A percentile compares a stretch with the other conserved stretches of the same genome.
Conservation (phyloP, 2,113 vertebrate species). For the Herpailurus yagouaroundi region DNA sequence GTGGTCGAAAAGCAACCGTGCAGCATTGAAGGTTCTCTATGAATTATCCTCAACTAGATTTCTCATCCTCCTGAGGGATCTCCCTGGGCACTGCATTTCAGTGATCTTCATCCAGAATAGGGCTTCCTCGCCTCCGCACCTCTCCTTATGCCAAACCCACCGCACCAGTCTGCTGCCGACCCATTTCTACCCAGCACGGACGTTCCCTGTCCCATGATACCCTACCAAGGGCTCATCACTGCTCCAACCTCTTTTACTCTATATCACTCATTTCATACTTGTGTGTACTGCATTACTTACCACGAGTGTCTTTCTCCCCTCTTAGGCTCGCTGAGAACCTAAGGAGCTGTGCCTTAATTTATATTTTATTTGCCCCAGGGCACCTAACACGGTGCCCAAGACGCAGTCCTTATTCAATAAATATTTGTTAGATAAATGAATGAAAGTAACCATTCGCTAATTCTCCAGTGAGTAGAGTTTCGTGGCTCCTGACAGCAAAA, state of each 20-base stretch:
- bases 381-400: not conserved
- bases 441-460: not conserved
- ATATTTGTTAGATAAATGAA: not conserved
- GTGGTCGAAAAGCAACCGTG: not conserved
- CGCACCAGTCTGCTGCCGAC: not conserved
- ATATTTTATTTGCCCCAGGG: not conserved
- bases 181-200: not conserved
- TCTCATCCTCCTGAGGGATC: not conserved
- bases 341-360: not conserved
- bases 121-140: not conserved
- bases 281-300: not conserved
- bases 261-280: accelerated
- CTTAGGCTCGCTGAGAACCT: not conserved
- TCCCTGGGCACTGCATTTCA: not conserved
- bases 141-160: not conserved
- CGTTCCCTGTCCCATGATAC: not conserved
- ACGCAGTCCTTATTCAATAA: not conserved
- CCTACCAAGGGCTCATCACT: not conserved
- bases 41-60: not conserved
- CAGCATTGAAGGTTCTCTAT: not conserved
- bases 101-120: not conserved
- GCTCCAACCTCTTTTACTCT: not conserved
- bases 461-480: not conserved
- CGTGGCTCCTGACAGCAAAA: not conserved
- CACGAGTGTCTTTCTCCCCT: not conserved